Evolutionary conservation across 1,140 invertebrate genomes (phyloP).

Genomic region (Pissodes strobi): DNA sequence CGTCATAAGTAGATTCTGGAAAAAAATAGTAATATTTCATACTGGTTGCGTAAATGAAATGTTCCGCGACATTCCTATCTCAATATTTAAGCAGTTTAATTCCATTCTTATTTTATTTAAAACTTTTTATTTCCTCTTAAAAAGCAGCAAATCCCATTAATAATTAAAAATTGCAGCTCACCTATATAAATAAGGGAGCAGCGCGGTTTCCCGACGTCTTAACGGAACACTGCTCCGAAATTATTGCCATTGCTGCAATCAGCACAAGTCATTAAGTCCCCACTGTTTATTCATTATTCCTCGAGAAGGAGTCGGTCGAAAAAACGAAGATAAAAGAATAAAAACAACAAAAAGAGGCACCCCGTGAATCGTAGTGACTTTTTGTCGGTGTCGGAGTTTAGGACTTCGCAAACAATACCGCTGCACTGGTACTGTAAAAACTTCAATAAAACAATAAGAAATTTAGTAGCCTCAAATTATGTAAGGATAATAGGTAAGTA

Average conservation of each 20-base stretch:
- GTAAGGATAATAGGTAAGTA: too few relatives aligned
- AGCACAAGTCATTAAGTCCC: conserved; percentile 56
- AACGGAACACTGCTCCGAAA: conserved; percentile 53
- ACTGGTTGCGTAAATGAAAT: too few relatives aligned
- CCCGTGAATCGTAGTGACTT: background rate
- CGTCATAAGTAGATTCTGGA: too few relatives aligned
- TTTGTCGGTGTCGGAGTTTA: background rate
- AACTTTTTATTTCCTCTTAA: conserved; percentile 24
- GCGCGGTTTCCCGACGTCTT: conserved; percentile 47
- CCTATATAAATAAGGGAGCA: conserved; percentile 36
- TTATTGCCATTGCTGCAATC: conserved; percentile 55
- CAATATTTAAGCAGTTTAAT: background rate
- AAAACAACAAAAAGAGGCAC: conserved; percentile 13
- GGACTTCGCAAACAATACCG: too few relatives aligned
- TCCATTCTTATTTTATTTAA: conserved; percentile 9
- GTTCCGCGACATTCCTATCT: too few relatives aligned
- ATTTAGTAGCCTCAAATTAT: too few relatives aligned
- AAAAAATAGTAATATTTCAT: too few relatives aligned
- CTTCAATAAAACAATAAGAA: too few relatives aligned
- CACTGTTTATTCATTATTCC: conserved; percentile 54
- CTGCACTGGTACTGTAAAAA: too few relatives aligned
- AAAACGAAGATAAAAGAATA: conserved; percentile 35
- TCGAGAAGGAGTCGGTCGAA: conserved; percentile 41
- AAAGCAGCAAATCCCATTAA: conserved; percentile 24
- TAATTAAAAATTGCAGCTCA: conserved; percentile 35